Percentiles rank a stretch among this genome's conserved stretches.
Conservation (phyloP, 2,113 vertebrate genomes). For the Spheniscus mendiculus region DNA sequence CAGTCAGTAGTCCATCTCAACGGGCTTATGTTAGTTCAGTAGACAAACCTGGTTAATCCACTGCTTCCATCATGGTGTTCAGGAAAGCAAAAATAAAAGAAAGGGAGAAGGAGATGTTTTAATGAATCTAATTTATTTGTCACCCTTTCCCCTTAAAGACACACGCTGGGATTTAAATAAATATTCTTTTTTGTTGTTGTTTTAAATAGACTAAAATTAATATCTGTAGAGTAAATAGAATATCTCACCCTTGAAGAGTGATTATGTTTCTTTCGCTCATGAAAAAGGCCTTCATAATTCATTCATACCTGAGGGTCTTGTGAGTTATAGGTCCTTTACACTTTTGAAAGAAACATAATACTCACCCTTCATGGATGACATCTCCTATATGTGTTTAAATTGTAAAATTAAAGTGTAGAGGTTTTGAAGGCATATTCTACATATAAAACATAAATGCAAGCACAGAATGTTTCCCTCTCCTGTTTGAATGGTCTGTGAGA, state of each 20-base stretch:
- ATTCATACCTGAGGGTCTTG: conserved; percentile 27
- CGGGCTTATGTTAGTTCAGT: background rate
- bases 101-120: background rate
- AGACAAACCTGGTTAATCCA: background rate
- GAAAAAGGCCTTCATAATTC: conserved; percentile 48
- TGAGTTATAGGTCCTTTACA: conserved; percentile 29
- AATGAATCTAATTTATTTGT: background rate
- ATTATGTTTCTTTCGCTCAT: conserved; percentile 51
- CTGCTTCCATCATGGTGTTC: background rate
- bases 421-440: background rate
- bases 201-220: background rate
- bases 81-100: background rate
- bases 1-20: background rate
- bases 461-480: background rate
- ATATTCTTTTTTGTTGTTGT: background rate
- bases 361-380: conserved; percentile 23
- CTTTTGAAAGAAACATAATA: conserved; percentile 20
- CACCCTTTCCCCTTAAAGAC: background rate
- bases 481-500: background rate
- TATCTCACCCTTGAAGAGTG: conserved; percentile 37
- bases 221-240: conserved; percentile 17
- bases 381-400: conserved; percentile 11
- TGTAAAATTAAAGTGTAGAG: conserved; percentile 1
- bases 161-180: background rate
- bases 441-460: background rate